Evolutionary conservation across 1,140 invertebrate genomes (phyloP).

Genomic region (Drosophila orena): DNA sequence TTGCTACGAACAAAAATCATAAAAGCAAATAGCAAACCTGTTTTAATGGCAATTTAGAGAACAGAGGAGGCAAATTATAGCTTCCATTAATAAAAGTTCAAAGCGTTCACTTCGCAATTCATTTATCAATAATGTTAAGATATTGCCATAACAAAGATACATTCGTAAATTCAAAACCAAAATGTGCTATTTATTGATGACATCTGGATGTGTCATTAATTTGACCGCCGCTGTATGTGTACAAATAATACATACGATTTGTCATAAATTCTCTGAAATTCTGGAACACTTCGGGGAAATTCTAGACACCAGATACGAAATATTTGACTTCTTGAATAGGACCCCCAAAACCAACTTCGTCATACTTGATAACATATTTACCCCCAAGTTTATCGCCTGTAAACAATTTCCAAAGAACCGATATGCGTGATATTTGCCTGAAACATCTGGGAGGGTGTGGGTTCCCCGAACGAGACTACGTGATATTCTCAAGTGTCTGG

Average conservation of each 20-base stretch:
- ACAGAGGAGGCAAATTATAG: background rate
- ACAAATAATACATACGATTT: constrained; percentile 31
- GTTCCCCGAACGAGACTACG: constrained; percentile 26
- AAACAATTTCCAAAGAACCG: constrained; percentile 42
- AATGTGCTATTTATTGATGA: constrained; percentile 1
- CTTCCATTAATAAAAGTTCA: background rate
- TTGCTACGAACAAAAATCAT: too few relatives aligned
- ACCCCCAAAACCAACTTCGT: constrained; percentile 21
- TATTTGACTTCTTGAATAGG: constrained; percentile 1
- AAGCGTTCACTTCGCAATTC: background rate
- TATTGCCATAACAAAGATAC: background rate
- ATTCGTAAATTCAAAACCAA: background rate
- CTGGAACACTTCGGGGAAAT: constrained; percentile 49
- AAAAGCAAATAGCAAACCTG: background rate
- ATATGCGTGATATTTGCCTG: constrained; percentile 42
- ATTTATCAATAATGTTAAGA: background rate
- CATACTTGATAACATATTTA: constrained; percentile 43
- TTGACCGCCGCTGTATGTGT: constrained; percentile 4
- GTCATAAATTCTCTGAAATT: constrained; percentile 44
- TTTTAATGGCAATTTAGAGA: background rate
- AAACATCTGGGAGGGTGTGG: constrained; percentile 11
- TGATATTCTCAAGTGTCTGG: constrained; percentile 37
- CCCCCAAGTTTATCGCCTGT: constrained; percentile 26
- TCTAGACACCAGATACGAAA: constrained; percentile 5
- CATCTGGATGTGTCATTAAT: constrained; percentile 6